These are phyloP conservation scores for Drosophila nannoptera DNA, from an alignment of 1,140 invertebrate species.

Conservation along the genomic window DNA sequence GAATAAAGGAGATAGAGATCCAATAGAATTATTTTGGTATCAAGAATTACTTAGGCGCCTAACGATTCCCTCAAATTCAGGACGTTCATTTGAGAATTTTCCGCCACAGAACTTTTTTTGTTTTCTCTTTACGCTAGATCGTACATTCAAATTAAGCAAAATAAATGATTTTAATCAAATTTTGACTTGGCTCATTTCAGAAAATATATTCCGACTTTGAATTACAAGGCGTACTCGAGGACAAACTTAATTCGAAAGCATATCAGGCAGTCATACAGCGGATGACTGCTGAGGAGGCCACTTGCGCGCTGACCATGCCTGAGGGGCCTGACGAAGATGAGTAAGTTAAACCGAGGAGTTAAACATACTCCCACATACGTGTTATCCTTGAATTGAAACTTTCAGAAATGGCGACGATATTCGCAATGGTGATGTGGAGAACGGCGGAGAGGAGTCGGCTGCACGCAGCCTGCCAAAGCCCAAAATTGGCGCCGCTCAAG, in stretches of 20 bases:
- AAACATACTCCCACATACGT: background rate
- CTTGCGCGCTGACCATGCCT: conserved; percentile 92
- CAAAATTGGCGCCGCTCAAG: conserved; percentile 69
- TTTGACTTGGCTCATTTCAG: conserved; percentile 79
- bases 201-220: conserved; percentile 99
- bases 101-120: too few relatives aligned
- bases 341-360: conserved; percentile 50
- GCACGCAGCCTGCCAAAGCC: conserved; percentile 78
- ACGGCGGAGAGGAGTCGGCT: conserved; percentile 83
- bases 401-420: conserved; percentile 81
- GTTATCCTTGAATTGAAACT: background rate
- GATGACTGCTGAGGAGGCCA: conserved; percentile 98
- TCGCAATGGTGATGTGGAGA: conserved; percentile 81
- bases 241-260: conserved; percentile 97
- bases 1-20: too few relatives aligned
- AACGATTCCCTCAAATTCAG: too few relatives aligned
- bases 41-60: too few relatives aligned
- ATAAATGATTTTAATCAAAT: too few relatives aligned
- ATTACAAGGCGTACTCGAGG: conserved; percentile 98
- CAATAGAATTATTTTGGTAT: too few relatives aligned
- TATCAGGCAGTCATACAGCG: conserved; percentile 95
- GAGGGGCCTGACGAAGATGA: conserved; percentile 84
- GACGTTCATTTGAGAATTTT: too few relatives aligned
- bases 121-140: too few relatives aligned
- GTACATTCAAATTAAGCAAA: too few relatives aligned